These are phyloP conservation scores for Gymnocephalus cernua DNA, from an alignment of 2,113 vertebrate genomes.

Conservation along the genomic window DNA sequence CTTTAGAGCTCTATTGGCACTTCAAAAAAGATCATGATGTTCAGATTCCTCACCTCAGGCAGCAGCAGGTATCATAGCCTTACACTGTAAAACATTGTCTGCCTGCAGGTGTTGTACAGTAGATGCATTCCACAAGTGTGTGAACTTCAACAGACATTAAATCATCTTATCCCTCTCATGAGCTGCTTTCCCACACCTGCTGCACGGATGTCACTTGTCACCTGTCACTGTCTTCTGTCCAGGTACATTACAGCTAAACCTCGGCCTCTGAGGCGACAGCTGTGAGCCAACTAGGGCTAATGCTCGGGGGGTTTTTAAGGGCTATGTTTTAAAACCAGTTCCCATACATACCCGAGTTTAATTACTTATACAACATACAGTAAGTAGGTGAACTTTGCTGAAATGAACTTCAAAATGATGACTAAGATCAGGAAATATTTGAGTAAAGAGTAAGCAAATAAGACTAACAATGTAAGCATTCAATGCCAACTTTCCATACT, in stretches of 20 bases:
- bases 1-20: not conserved
- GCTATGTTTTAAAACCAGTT: not conserved
- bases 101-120: not conserved
- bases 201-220: slow-evolving; percentile 45
- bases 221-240: slow-evolving; percentile 20
- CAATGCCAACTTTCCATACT: not conserved
- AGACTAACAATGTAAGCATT: not conserved
- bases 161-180: slow-evolving; percentile 31
- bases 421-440: slow-evolving; percentile 7
- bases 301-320: no score
- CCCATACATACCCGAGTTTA: not conserved
- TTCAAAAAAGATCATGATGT: not conserved
- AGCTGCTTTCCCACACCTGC: slow-evolving; percentile 23
- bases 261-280: slow-evolving; percentile 32
- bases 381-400: not conserved
- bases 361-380: not conserved
- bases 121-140: slow-evolving; percentile 14
- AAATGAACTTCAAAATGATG: not conserved
- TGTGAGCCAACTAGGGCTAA: not conserved
- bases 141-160: slow-evolving; percentile 25
- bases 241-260: slow-evolving; percentile 23
- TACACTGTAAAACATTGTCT: slow-evolving; percentile 18
- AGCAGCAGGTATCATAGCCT: not conserved
- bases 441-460: slow-evolving; percentile 2
- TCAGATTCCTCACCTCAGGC: not conserved